These are phyloP conservation scores for Pachydiplax longipennis DNA, from an alignment of 2,888 invertebrate genomes.

Conservation along the genomic window DNA sequence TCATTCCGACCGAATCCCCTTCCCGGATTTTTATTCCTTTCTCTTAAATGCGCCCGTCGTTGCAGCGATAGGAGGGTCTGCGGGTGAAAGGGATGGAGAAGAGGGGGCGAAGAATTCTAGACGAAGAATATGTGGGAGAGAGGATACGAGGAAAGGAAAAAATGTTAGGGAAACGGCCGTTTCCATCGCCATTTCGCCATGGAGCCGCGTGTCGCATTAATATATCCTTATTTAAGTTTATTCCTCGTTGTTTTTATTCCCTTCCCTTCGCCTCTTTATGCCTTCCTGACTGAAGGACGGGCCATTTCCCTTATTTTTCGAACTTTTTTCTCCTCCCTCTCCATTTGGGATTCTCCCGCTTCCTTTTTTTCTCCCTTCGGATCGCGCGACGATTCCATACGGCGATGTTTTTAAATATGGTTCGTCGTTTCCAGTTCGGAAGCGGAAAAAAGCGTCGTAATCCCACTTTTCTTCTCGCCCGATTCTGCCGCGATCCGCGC, in stretches of 20 bases:
- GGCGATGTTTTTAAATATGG: neutral
- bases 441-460: neutral
- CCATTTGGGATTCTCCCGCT: neutral
- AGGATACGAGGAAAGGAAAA: neutral
- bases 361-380: neutral
- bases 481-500: neutral
- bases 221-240: conserved; percentile 44
- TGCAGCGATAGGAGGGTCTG: neutral
- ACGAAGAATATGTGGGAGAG: neutral
- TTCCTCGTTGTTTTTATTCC: conserved; percentile 35
- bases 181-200: conserved; percentile 17
- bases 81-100: neutral
- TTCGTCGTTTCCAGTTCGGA: neutral
- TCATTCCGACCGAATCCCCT: neutral
- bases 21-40: neutral
- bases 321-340: neutral
- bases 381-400: conserved; percentile 1
- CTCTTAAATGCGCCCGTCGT: neutral
- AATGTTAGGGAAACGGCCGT: neutral
- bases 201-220: conserved; percentile 39
- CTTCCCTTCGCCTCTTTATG: conserved; percentile 27
- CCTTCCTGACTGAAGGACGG: conserved; percentile 16
- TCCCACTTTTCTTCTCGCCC: neutral
- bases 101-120: neutral
- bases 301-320: conserved; percentile 32